These are phyloP conservation scores for Bhutanitis thaidina DNA, from an alignment of 2,888 invertebrate species.

Conservation along the genomic window DNA sequence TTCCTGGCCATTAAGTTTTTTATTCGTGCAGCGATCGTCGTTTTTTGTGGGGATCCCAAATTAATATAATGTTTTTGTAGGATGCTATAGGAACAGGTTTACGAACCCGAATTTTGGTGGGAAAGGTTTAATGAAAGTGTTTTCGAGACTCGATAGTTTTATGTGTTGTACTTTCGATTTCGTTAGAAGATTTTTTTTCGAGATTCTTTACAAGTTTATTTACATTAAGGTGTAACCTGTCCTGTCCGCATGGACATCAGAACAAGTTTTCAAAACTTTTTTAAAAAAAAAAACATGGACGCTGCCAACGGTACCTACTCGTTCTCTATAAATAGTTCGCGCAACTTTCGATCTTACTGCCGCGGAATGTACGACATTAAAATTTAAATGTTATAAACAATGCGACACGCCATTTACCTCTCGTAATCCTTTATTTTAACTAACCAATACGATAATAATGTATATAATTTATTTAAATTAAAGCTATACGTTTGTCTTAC, in stretches of 20 bases:
- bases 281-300: constrained; percentile 1
- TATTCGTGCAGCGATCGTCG: constrained; percentile 62
- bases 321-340: constrained; percentile 41
- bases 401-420: neutral
- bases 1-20: constrained; percentile 77
- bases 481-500: too few relatives aligned
- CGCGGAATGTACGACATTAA: constrained; percentile 27
- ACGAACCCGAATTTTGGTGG: constrained; percentile 46
- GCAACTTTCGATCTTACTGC: constrained; percentile 44
- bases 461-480: too few relatives aligned
- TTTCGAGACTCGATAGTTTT: constrained; percentile 49
- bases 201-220: constrained; percentile 1
- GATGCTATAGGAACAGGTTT: constrained; percentile 66
- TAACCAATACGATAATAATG: too few relatives aligned
- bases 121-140: constrained; percentile 75
- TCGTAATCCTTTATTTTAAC: neutral
- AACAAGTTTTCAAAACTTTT: too few relatives aligned
- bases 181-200: constrained; percentile 31
- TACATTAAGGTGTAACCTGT: too few relatives aligned
- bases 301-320: constrained; percentile 30
- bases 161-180: constrained; percentile 65
- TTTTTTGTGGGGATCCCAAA: constrained; percentile 78
- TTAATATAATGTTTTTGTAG: constrained; percentile 72
- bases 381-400: constrained; percentile 1
- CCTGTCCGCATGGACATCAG: too few relatives aligned